phyloP scores from a whole-genome alignment of 2,888 invertebrate genomes.

The Dastarcus helophoroides region DNA sequence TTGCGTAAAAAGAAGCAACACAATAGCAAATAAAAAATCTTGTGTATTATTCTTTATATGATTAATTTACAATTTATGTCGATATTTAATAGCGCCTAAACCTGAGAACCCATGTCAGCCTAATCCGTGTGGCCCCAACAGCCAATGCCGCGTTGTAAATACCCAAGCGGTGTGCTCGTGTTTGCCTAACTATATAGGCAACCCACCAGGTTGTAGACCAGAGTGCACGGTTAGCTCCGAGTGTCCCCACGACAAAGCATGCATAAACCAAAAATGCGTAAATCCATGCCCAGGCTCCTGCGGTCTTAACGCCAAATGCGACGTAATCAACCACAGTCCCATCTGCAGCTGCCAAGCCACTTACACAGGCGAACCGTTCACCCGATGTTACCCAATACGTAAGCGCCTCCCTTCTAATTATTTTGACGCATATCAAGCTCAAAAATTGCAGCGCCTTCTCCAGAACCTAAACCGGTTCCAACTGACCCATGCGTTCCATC shows the following conservation, averaged over 20 bases:
- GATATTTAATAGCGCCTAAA: slow-evolving; percentile 7
- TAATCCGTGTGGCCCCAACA: slow-evolving; percentile 72
- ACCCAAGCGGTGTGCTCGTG: slow-evolving; percentile 70
- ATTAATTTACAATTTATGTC: neutral
- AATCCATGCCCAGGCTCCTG: slow-evolving; percentile 77
- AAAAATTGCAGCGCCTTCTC: slow-evolving; percentile 20
- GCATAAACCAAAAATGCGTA: slow-evolving; percentile 68
- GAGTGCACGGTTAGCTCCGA: slow-evolving; percentile 76
- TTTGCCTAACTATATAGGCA: slow-evolving; percentile 56
- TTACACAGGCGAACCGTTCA: slow-evolving; percentile 71
- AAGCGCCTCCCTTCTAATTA: too few relatives aligned
- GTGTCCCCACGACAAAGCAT: slow-evolving; percentile 67
- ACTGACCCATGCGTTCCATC: slow-evolving; percentile 34
- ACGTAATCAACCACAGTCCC: slow-evolving; percentile 72
- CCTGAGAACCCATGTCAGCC: slow-evolving; percentile 57
- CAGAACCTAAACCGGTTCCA: slow-evolving; percentile 25
- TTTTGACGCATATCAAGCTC: slow-evolving; percentile 1
- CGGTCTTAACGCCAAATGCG: slow-evolving; percentile 64
- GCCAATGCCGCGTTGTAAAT: slow-evolving; percentile 61
- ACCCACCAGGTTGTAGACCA: slow-evolving; percentile 70
- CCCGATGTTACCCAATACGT: slow-evolving; percentile 51
- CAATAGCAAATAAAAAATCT: too few relatives aligned
- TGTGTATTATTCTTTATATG: too few relatives aligned
- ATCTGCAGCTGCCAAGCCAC: slow-evolving; percentile 65
- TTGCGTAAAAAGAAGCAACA: slow-evolving; percentile 12